Base-by-base conservation (phyloP, 2,888 invertebrate genomes). In the Augochlorella aurata region DNA sequence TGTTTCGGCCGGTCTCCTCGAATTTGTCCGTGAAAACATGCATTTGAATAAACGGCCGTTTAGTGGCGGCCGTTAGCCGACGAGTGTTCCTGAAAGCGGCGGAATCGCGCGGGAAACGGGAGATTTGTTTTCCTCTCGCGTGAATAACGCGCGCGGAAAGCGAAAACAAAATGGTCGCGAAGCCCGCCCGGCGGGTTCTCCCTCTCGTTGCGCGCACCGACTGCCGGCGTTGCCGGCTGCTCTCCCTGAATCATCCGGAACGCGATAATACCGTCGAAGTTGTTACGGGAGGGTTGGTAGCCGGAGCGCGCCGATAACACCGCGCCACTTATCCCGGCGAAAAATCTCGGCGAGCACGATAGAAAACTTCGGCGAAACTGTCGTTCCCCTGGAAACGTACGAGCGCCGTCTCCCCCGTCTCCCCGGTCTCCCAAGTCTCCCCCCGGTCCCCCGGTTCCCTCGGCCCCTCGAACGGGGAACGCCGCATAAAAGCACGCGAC, bases 341-440 rank as follows among this genome's bases (percentile, higher is more conserved):
- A 88, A 85, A 85, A 88, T 88, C 88, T 86, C 73, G 82, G 79
- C 7, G 24, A 68, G 73, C 83, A 38, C 69, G 79, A 79, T 74
- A 74, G 81, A 84, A 87, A 88, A 89, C 75, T 89, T 81, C 24
- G 76, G 58, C 77, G 72, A 78, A 89, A 88, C 85, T 89, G 83
- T 87, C 88, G 85, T 88, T 87, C 75, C 80, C 85, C 78, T 81
- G 79, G 87, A 83, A 78, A 83, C 81, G 87, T 86, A 88, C 85
- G 87, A 81, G 86, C 72, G 5, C 68, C 83, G 73, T 58, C 81
- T 54, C 14, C 5, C 54, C 58, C 14, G 5, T 7, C 38, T 5
- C 38, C 38, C 38, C 38, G 5, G 5, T 5, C 29, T 29, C 29
- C 2, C 29, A n/a, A n/a, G n/a, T n/a, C n/a, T 7, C 38, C 0